Evolutionary conservation across 1,140 invertebrate species (phyloP), one percentile per base, ranked within the genome.

Genomic region (Himalopsyche phryganea): DNA sequence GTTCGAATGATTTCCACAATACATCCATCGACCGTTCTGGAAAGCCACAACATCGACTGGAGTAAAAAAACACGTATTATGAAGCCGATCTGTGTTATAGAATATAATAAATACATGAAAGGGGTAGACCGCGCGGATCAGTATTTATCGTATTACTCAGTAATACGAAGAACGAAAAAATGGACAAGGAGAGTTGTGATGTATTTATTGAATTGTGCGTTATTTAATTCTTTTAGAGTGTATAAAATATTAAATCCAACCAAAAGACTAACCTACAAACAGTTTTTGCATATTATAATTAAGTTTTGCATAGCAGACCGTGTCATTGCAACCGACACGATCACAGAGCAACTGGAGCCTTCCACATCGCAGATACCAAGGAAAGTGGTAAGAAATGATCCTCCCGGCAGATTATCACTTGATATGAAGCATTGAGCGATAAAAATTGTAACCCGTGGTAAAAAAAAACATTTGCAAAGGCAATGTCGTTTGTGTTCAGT

Each of bases 1-100:
- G 68, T 74, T 11, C 57, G 71, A 6, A 64, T 74, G 36, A 58
- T 77, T 18, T 70, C 68, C 48, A 78, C 70, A 59, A 70, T 68
- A 63, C 70, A 71, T 55, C 61, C 64, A 47, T 38, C 55, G 44
- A 52, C 54, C 23, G 65, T 69, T 54, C 48, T 53, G n/a, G 47
- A 49, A 45, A 64, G 50, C 52, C 45, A 68, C 62, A 67, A 69
- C 65, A 65, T 40, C 15, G 17, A 50, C 38, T 50, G 49, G 49
- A 36, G 18, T 17, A 50, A 5, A 13, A 50, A 9, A 40, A n/a
- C n/a, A n/a, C n/a, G n/a, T 11, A 36, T 50, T 50, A 18, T 19
- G 49, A 38, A 50, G 18, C 51, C 32, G 1, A 15, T 44, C 5
- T 23, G 40, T 53, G 42, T 53, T 13, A 50, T 40, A 38, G 33